These are phyloP conservation scores for Archips crataeganus DNA, from an alignment of 2,888 invertebrate genomes.

Conservation along the genomic window DNA sequence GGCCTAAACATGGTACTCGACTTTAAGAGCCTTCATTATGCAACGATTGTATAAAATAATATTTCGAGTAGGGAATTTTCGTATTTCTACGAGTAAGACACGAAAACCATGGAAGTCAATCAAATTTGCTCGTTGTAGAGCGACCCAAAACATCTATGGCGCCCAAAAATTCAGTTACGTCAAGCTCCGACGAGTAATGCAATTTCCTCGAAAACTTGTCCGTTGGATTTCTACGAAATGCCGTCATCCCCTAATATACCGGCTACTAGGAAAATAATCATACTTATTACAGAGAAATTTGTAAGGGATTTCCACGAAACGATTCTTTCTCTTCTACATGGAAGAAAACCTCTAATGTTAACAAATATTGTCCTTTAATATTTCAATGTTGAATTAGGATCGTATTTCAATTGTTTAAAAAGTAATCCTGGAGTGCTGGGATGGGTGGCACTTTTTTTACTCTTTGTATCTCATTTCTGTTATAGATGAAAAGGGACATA, in stretches of 20 bases:
- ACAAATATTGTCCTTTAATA: conserved; percentile 3
- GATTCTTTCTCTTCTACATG: background rate
- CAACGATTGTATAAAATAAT: too few relatives aligned
- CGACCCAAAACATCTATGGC: background rate
- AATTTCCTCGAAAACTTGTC: conserved; percentile 14
- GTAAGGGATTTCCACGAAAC: background rate
- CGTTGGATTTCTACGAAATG: conserved; percentile 5
- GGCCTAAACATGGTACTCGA: too few relatives aligned
- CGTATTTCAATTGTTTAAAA: conserved; percentile 2
- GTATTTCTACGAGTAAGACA: background rate
- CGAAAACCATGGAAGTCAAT: background rate
- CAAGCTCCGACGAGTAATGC: background rate
- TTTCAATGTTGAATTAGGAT: conserved; percentile 11
- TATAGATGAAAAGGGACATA: background rate
- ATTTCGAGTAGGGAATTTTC: too few relatives aligned
- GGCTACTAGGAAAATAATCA: background rate
- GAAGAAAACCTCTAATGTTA: conserved; percentile 9
- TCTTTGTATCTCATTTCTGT: background rate
- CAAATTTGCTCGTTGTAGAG: background rate
- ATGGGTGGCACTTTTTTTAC: background rate
- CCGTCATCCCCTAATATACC: conserved; percentile 13
- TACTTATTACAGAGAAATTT: background rate
- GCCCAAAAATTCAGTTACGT: background rate
- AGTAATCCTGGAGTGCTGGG: background rate
- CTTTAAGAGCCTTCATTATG: too few relatives aligned